A percentile compares a stretch with the other conserved stretches of the same genome.
These are phyloP conservation scores for Halcyon badia DNA, from an alignment of 2,797 vertebrate species.

Conservation along the genomic window DNA sequence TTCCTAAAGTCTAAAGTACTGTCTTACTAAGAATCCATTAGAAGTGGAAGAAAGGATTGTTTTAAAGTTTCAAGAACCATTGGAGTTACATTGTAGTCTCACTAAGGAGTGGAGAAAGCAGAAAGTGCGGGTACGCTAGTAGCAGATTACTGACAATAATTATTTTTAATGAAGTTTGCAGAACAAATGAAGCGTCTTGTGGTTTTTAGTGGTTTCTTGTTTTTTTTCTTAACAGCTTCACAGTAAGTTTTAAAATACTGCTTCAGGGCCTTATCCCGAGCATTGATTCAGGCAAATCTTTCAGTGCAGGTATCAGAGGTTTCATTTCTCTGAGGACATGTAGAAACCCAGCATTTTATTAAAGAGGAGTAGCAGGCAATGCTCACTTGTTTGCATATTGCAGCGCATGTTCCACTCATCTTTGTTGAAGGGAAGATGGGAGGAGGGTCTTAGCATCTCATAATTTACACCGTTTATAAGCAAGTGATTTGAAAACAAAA, in stretches of 20 bases:
- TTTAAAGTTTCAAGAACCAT: not conserved
- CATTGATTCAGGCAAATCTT: not conserved
- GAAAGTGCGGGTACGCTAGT: not conserved
- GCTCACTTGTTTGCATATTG: not conserved
- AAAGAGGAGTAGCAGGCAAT: not conserved
- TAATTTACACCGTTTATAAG: not conserved
- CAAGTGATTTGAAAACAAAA: conserved; percentile 8
- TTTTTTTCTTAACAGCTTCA: not conserved
- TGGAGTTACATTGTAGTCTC: not conserved
- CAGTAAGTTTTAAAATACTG: not conserved
- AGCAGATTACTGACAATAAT: not conserved
- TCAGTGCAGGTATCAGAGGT: not conserved
- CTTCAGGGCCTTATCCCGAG: not conserved
- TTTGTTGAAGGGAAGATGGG: not conserved
- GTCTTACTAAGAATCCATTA: conserved; percentile 10
- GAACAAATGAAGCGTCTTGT: not conserved
- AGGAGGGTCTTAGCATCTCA: not conserved
- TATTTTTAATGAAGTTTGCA: conserved; percentile 30
- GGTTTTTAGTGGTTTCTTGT: not conserved
- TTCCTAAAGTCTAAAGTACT: conserved; percentile 30
- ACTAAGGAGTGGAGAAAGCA: not conserved
- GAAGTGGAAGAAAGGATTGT: conserved; percentile 12
- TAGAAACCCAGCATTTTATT: not conserved
- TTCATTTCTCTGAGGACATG: not conserved
- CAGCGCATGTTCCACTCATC: not conserved